phyloP scores from a whole-genome alignment of 2,113 vertebrate genomes.

The Dicerorhinus sumatrensis region DNA sequence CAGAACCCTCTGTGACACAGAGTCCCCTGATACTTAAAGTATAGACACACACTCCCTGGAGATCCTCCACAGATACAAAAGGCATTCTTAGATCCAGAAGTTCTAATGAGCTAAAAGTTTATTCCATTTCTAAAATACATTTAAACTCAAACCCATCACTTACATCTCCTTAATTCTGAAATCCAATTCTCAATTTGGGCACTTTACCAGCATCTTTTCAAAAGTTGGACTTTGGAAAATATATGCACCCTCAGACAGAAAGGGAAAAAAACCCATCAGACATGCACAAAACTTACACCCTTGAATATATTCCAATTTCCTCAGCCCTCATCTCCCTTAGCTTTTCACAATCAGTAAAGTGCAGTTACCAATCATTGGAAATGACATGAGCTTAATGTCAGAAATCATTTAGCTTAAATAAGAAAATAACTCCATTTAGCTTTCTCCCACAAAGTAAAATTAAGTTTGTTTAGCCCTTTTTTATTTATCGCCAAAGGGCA shows the following conservation, averaged over 20 bases:
- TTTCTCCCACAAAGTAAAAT: conserved; percentile 80
- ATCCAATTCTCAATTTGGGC: conserved; percentile 31
- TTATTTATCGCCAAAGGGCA: conserved; percentile 79
- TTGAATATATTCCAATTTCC: background rate
- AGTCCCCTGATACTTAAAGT: background rate
- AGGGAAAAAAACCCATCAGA: background rate
- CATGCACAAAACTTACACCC: background rate
- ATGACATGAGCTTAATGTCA: conserved; percentile 76
- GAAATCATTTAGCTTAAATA: conserved; percentile 77
- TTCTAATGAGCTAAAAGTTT: conserved; percentile 40
- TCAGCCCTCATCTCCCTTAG: conserved; percentile 48
- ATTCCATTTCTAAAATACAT: conserved; percentile 40
- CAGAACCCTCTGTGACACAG: background rate
- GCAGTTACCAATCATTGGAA: conserved; percentile 69
- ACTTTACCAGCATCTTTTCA: conserved; percentile 44
- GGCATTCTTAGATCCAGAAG: background rate
- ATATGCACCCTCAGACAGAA: background rate
- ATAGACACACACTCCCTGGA: background rate
- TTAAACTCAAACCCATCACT: conserved; percentile 15
- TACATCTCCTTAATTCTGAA: conserved; percentile 45
- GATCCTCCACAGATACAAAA: background rate
- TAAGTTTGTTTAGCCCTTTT: conserved; percentile 77
- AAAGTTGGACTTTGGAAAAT: conserved; percentile 44
- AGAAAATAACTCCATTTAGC: conserved; percentile 77
- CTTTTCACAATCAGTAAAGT: conserved; percentile 54